These are phyloP conservation scores for Aleiodes alternator DNA, from an alignment of 2,888 invertebrate genomes.

Conservation along the genomic window DNA sequence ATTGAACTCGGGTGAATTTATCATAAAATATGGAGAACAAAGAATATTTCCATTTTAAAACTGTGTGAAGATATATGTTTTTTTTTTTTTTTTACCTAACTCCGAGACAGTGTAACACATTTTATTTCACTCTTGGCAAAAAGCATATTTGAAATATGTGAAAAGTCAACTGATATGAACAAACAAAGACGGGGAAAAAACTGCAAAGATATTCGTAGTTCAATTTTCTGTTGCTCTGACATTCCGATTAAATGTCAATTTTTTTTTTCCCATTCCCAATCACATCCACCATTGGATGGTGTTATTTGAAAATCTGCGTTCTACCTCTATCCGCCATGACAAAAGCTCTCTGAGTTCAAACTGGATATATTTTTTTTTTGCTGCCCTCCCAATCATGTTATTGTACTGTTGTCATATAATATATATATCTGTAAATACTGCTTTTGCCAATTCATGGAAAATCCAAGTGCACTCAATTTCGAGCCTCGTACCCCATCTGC, in stretches of 20 bases:
- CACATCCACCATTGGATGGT: neutral
- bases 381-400: slow-evolving; percentile 7
- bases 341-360: slow-evolving; percentile 14
- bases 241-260: slow-evolving; percentile 8
- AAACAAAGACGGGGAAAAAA: neutral
- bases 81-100: too few relatives aligned
- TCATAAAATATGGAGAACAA: too few relatives aligned
- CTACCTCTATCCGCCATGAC: neutral
- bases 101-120: too few relatives aligned
- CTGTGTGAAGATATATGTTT: too few relatives aligned
- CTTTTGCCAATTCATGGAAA: slow-evolving; percentile 12
- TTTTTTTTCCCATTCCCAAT: neutral
- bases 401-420: slow-evolving; percentile 1
- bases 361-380: neutral
- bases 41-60: too few relatives aligned
- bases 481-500: neutral
- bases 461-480: neutral
- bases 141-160: neutral
- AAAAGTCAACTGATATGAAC: neutral
- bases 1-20: too few relatives aligned
- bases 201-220: slow-evolving; percentile 10
- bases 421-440: slow-evolving; percentile 18
- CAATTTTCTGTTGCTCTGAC: slow-evolving; percentile 1
- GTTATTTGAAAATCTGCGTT: neutral
- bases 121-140: neutral